These are phyloP conservation scores for Dioctria linearis DNA, from an alignment of 2,888 invertebrate species.

Conservation along the genomic window DNA sequence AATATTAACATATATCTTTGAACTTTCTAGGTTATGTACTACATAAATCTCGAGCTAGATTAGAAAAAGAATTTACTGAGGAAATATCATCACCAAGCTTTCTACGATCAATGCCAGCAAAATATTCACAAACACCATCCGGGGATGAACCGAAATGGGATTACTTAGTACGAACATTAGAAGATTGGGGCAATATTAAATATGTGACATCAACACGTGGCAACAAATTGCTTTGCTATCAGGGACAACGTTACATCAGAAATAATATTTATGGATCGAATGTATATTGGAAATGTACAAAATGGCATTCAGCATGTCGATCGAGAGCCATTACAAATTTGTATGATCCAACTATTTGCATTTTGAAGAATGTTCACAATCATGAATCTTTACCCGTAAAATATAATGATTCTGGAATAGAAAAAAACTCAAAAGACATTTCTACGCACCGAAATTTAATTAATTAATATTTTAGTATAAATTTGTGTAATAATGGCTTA, in stretches of 20 bases:
- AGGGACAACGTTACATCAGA: conserved; percentile 69
- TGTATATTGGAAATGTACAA: conserved; percentile 71
- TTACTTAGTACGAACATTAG: conserved; percentile 61
- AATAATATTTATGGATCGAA: conserved; percentile 70
- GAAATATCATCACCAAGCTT: conserved; percentile 27
- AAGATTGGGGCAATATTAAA: conserved; percentile 65
- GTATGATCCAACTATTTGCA: conserved; percentile 63
- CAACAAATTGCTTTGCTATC: conserved; percentile 67
- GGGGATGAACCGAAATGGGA: conserved; percentile 10
- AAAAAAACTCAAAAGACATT: no score
- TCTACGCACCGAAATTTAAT: no score
- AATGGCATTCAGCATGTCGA: conserved; percentile 70
- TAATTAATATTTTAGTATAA: no score
- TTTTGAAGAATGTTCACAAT: conserved; percentile 69
- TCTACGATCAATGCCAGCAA: neutral
- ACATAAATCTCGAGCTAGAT: conserved; percentile 26
- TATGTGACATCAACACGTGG: conserved; percentile 67
- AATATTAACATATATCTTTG: conserved; percentile 9
- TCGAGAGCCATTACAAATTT: conserved; percentile 69
- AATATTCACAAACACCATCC: neutral
- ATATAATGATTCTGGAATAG: no score
- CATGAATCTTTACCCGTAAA: conserved; percentile 62
- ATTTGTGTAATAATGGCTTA: no score
- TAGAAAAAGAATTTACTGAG: conserved; percentile 36
- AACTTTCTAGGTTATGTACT: conserved; percentile 19